Conservation (phyloP, 2,888 invertebrate species). For the Spisula solida region DNA sequence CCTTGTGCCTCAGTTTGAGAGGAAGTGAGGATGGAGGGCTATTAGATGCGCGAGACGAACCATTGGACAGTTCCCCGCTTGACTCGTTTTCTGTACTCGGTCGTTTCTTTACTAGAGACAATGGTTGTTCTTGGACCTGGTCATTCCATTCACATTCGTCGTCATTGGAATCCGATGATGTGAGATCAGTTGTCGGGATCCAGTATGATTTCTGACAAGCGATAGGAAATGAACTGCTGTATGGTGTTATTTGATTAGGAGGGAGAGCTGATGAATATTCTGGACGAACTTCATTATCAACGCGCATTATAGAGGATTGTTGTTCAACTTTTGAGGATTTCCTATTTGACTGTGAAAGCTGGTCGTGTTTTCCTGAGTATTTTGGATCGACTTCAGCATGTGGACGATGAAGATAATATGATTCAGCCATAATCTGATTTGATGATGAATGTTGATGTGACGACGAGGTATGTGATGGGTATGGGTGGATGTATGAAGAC, state of each 20-base stretch:
- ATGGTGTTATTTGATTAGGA: conserved; percentile 56
- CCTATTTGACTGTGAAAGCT: conserved; percentile 56
- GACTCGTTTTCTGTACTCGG: conserved; percentile 68
- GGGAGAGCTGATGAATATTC: conserved; percentile 58
- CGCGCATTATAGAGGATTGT: conserved; percentile 20
- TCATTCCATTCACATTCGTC: conserved; percentile 68
- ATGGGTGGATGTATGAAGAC: conserved; percentile 29
- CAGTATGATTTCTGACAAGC: conserved; percentile 61
- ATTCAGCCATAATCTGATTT: conserved; percentile 48
- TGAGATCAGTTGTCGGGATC: conserved; percentile 61
- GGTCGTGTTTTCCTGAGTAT: conserved; percentile 65
- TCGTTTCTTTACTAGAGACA: conserved; percentile 75
- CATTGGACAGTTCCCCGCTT: conserved; percentile 73
- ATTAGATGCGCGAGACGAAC: conserved; percentile 72
- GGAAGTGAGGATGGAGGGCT: conserved; percentile 78
- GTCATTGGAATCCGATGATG: conserved; percentile 71
- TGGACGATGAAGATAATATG: conserved; percentile 50
- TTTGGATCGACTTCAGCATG: conserved; percentile 53
- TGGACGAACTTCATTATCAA: conserved; percentile 63
- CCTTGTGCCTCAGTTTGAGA: conserved; percentile 82
- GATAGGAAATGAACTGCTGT: conserved; percentile 50
- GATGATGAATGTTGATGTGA: conserved; percentile 31
- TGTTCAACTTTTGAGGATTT: conserved; percentile 65
- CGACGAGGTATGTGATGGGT: conserved; percentile 40
- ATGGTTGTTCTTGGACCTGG: conserved; percentile 74